phyloP scores from a whole-genome alignment of 2,888 invertebrate species.

The Iselma pallidipennis region DNA sequence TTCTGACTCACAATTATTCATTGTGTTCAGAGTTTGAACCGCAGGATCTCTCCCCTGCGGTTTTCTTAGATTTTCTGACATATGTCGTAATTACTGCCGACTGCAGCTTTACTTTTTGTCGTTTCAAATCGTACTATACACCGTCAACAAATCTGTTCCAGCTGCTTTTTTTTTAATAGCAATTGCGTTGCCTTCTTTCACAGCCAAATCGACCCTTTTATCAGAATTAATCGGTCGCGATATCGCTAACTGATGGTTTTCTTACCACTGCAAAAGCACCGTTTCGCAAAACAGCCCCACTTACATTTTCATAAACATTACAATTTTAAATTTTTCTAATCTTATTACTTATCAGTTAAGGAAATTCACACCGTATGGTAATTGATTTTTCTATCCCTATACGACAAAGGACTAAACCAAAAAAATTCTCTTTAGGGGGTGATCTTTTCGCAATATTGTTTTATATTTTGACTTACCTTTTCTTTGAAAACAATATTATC shows the following conservation, averaged over 20 bases:
- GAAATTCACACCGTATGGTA: too few relatives aligned
- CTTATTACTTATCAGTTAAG: too few relatives aligned
- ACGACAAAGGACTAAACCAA: too few relatives aligned
- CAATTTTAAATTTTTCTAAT: too few relatives aligned
- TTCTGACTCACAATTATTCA: slow-evolving; percentile 48
- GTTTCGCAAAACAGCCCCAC: too few relatives aligned
- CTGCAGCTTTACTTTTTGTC: slow-evolving; percentile 30
- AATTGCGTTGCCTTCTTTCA: slow-evolving; percentile 11
- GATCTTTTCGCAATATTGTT: too few relatives aligned
- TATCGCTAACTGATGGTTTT: not conserved
- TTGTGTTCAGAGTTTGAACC: slow-evolving; percentile 42
- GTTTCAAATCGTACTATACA: slow-evolving; percentile 34
- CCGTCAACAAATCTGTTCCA: slow-evolving; percentile 38
- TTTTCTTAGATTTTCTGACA: slow-evolving; percentile 52
- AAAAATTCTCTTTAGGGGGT: too few relatives aligned
- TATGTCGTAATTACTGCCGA: slow-evolving; percentile 51
- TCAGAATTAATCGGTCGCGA: not conserved
- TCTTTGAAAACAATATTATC: too few relatives aligned
- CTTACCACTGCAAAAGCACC: not conserved
- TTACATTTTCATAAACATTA: too few relatives aligned
- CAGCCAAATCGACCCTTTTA: slow-evolving; percentile 4
- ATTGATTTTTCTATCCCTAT: too few relatives aligned
- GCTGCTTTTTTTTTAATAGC: slow-evolving; percentile 41
- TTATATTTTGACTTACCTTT: too few relatives aligned
- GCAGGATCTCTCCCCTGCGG: slow-evolving; percentile 51